Conservation (phyloP, 2,888 invertebrate genomes). For the Tenthredo notha region DNA sequence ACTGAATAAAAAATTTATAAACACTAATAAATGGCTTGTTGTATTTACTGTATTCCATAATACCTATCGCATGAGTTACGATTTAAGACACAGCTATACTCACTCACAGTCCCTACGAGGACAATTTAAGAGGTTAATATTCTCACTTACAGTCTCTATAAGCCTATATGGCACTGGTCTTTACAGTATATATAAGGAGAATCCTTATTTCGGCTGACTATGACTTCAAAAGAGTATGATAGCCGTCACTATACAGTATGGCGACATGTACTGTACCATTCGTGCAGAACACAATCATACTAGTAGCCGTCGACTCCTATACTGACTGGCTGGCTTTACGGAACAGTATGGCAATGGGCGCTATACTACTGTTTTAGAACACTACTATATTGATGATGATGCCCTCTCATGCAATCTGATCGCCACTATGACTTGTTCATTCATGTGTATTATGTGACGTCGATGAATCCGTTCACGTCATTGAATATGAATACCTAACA, state of each 20-base stretch:
- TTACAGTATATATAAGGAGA: constrained; percentile 13
- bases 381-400: constrained; percentile 2
- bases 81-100: not conserved
- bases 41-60: constrained; percentile 31
- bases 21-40: constrained; percentile 55
- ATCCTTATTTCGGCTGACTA: not conserved
- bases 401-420: not conserved
- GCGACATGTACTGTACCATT: not conserved
- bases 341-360: constrained; percentile 18
- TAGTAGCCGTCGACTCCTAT: constrained; percentile 1
- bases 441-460: constrained; percentile 1
- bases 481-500: not conserved
- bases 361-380: constrained; percentile 15
- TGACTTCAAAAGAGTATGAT: constrained; percentile 21
- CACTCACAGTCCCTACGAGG: constrained; percentile 9
- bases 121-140: constrained; percentile 32
- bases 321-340: not conserved
- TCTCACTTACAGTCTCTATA: constrained; percentile 51
- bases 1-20: constrained; percentile 66
- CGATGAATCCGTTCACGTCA: not conserved
- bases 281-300: not conserved
- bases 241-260: not conserved
- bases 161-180: not conserved
- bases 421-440: not conserved
- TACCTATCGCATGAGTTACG: constrained; percentile 25